Evolutionary conservation across 2,113 vertebrate species (phyloP).

Genomic region (Protobothrops mucrosquamatus): DNA sequence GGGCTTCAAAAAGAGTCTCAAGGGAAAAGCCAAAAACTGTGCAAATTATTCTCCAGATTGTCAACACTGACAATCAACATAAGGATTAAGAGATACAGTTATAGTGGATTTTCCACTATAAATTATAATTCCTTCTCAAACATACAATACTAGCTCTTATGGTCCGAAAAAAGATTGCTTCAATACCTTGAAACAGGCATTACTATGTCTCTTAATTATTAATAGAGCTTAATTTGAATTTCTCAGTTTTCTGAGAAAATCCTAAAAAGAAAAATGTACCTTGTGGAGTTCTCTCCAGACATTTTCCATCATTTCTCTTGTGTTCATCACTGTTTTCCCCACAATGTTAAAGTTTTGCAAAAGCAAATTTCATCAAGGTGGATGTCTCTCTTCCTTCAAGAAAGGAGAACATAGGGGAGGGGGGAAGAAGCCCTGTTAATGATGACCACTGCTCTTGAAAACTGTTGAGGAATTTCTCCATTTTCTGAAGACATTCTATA

Average conservation of each 20-base stretch:
- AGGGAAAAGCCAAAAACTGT: constrained; percentile 6
- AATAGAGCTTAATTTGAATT: neutral
- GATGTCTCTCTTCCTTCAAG: neutral
- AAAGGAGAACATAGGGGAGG: neutral
- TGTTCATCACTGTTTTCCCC: neutral
- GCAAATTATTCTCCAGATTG: constrained; percentile 11
- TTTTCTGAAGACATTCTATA: neutral
- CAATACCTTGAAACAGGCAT: neutral
- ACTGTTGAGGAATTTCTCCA: neutral
- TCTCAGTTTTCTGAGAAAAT: neutral
- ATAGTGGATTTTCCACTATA: neutral
- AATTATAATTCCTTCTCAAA: neutral
- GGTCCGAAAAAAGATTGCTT: neutral
- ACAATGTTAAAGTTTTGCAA: neutral
- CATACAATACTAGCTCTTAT: neutral
- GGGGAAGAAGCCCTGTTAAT: neutral
- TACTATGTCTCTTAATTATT: neutral
- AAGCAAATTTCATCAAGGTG: neutral
- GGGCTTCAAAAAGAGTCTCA: neutral
- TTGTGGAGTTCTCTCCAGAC: neutral
- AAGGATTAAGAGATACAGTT: neutral
- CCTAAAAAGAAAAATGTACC: neutral
- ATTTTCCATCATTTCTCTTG: neutral
- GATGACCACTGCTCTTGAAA: neutral
- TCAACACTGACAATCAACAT: neutral